Conservation (phyloP, 2,113 vertebrate species). For the Oreotrochilus melanogaster region DNA sequence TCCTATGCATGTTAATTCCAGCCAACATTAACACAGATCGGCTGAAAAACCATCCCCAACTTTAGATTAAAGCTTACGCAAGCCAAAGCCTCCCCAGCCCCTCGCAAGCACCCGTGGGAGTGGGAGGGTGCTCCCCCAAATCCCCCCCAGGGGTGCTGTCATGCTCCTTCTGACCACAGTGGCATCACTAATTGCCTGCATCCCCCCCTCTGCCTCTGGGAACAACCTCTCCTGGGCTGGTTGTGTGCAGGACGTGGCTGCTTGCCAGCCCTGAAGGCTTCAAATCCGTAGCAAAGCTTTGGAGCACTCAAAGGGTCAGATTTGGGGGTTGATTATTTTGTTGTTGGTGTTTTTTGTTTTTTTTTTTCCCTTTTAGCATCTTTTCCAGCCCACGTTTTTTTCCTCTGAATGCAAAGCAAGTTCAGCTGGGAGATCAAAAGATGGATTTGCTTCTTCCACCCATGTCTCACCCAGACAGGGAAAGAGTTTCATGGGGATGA, state of each 20-base stretch:
- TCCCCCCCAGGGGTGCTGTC: background rate
- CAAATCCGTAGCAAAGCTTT: background rate
- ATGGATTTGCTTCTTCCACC: background rate
- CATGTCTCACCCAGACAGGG: fast-evolving
- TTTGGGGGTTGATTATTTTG: too few species aligned
- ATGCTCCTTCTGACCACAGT: fast-evolving
- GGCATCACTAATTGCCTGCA: background rate
- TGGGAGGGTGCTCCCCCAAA: background rate
- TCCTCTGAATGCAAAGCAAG: background rate
- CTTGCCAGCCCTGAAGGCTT: background rate
- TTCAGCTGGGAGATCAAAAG: background rate
- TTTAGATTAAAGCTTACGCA: slow-evolving; percentile 72
- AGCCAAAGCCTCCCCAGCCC: background rate
- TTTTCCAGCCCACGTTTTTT: background rate
- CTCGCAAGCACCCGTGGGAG: too few species aligned
- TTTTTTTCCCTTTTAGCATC: background rate
- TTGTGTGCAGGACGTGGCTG: fast-evolving
- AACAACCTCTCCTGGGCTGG: background rate
- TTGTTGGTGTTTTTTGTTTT: background rate
- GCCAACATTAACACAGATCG: slow-evolving; percentile 67
- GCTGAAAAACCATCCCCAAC: slow-evolving; percentile 55
- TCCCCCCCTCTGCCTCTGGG: background rate
- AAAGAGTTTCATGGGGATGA: too few species aligned
- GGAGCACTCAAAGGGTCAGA: background rate
- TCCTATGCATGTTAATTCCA: slow-evolving; percentile 64